phyloP scores from a whole-genome alignment of 2,113 vertebrate species.

The Oxygymnocypris stewartii region DNA sequence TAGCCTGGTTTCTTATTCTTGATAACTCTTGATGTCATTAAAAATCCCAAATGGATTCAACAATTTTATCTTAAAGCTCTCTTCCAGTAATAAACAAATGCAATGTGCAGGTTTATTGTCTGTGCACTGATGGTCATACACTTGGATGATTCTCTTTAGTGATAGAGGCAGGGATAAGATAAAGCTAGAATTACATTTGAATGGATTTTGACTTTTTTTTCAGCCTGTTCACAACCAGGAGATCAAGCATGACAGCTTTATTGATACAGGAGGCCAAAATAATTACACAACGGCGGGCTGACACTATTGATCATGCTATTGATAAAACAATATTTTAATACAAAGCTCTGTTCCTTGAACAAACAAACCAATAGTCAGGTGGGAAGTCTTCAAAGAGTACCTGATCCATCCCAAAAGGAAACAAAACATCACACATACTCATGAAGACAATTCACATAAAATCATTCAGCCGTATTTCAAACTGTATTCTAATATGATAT shows the following conservation, averaged over 20 bases:
- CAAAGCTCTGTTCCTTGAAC: constrained; percentile 72
- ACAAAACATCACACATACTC: constrained; percentile 42
- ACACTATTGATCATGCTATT: constrained; percentile 78
- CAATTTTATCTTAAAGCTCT: background rate
- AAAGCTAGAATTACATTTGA: background rate
- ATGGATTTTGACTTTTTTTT: constrained; percentile 53
- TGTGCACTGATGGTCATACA: background rate
- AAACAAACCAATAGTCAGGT: constrained; percentile 42
- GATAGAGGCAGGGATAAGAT: background rate
- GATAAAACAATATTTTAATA: constrained; percentile 81
- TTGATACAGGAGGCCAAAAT: constrained; percentile 76
- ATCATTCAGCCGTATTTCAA: constrained; percentile 4
- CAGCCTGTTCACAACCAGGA: constrained; percentile 62
- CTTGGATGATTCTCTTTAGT: background rate
- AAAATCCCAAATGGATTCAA: background rate
- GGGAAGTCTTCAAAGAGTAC: constrained; percentile 31
- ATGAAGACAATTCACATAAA: constrained; percentile 30
- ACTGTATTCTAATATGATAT: background rate
- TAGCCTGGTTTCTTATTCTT: background rate
- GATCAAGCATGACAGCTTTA: constrained; percentile 73
- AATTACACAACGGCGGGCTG: constrained; percentile 73
- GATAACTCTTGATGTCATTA: background rate
- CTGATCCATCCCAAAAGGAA: constrained; percentile 4
- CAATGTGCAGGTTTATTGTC: background rate
- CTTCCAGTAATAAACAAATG: background rate